These are phyloP conservation scores for Axis porcinus DNA, from an alignment of 2,113 vertebrate genomes.

Conservation along the genomic window DNA sequence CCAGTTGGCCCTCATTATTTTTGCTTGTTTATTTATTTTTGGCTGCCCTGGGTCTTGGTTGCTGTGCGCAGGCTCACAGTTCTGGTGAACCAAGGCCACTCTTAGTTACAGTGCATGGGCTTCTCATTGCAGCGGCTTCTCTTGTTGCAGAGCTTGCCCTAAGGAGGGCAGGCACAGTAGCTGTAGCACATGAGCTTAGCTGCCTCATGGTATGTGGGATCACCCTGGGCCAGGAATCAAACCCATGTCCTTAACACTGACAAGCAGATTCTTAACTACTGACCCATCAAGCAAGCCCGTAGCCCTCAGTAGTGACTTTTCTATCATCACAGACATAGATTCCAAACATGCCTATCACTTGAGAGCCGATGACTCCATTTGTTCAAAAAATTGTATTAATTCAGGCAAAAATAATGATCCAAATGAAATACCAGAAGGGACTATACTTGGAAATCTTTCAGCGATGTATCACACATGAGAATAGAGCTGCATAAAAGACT, in stretches of 20 bases:
- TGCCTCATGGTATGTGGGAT: not conserved
- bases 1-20: not conserved
- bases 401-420: not conserved
- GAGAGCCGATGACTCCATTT: not conserved
- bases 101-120: not conserved
- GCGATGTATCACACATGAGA: rapidly evolving
- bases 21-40: not conserved
- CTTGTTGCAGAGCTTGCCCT: not conserved
- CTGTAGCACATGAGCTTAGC: not conserved
- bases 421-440: not conserved
- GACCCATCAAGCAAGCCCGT: not conserved
- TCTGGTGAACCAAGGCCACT: not conserved
- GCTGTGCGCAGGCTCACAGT: not conserved
- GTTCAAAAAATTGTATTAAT: not conserved
- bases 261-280: not conserved
- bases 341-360: not conserved
- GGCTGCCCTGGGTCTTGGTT: not conserved
- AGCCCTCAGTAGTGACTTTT: not conserved
- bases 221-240: not conserved
- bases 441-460: not conserved
- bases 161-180: not conserved
- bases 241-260: not conserved
- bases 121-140: not conserved
- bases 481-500: not conserved
- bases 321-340: not conserved